Conservation (phyloP, 2,797 vertebrate genomes). For the Myioborus melanocephalus region DNA sequence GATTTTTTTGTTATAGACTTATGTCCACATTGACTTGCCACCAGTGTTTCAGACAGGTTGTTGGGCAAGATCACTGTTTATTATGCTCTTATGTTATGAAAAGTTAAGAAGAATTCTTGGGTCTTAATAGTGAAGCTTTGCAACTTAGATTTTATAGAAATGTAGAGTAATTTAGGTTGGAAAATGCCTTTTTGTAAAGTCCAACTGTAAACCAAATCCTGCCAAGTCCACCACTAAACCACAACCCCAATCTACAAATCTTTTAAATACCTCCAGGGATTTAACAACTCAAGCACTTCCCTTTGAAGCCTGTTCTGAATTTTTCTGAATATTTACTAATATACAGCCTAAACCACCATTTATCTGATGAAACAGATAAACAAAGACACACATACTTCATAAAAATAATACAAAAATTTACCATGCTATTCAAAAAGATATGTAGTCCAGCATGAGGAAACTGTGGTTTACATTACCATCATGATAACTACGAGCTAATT, state of each 20-base stretch:
- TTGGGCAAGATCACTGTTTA: neutral
- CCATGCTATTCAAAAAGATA: neutral
- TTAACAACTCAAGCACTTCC: neutral
- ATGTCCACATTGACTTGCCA: neutral
- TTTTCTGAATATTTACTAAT: neutral
- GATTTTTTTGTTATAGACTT: neutral
- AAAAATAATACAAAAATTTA: neutral
- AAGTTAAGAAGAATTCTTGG: neutral
- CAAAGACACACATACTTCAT: neutral
- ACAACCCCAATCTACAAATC: neutral
- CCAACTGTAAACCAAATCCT: neutral
- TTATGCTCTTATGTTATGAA: neutral
- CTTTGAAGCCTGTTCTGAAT: neutral
- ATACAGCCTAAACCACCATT: neutral
- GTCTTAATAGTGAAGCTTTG: neutral
- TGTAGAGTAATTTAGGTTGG: neutral
- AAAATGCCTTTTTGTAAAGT: neutral
- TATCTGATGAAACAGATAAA: neutral
- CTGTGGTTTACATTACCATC: neutral
- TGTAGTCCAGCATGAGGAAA: neutral
- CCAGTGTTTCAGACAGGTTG: neutral
- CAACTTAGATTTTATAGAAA: neutral
- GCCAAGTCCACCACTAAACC: neutral
- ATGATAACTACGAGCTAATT: neutral
- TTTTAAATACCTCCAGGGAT: neutral